A percentile compares a stretch with the other conserved stretches of the same genome.
These are phyloP conservation scores for Neolamprologus tretocephalus DNA, from an alignment of 2,113 vertebrate genomes.

Conservation along the genomic window DNA sequence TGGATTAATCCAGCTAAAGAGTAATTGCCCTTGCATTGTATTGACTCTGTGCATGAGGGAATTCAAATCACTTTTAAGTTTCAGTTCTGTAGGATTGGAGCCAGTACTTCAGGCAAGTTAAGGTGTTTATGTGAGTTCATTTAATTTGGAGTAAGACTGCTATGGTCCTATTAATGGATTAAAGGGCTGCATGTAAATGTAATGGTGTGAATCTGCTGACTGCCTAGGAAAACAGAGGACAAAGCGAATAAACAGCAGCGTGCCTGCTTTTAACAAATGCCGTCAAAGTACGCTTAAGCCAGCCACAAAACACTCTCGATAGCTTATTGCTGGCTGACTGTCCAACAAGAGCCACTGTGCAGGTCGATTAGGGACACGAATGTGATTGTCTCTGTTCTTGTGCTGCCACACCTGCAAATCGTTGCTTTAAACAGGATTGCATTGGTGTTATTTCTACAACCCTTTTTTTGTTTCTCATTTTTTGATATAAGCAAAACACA, in stretches of 20 bases:
- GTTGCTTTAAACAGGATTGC: background rate
- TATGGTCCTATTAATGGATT: constrained; percentile 56
- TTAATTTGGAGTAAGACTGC: constrained; percentile 56
- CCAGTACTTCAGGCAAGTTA: constrained; percentile 22
- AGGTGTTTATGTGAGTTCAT: constrained; percentile 55
- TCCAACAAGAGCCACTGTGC: background rate
- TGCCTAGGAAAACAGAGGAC: background rate
- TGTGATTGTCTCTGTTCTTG: background rate
- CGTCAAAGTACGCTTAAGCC: background rate
- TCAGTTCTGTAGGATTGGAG: constrained; percentile 32
- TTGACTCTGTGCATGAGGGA: constrained; percentile 50
- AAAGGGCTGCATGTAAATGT: constrained; percentile 48
- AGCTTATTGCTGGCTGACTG: background rate
- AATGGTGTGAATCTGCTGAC: constrained; percentile 58
- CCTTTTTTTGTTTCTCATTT: background rate
- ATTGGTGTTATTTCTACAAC: background rate
- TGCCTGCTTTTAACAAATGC: background rate
- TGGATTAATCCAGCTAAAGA: constrained; percentile 53
- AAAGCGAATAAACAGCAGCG: constrained; percentile 7
- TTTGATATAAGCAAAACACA: background rate
- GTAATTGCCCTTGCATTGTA: constrained; percentile 51
- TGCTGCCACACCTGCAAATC: background rate
- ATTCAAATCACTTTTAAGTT: constrained; percentile 60
- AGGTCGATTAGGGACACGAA: background rate
- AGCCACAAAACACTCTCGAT: background rate